These are phyloP conservation scores for Limanda limanda DNA, from an alignment of 2,113 vertebrate genomes.

Conservation along the genomic window DNA sequence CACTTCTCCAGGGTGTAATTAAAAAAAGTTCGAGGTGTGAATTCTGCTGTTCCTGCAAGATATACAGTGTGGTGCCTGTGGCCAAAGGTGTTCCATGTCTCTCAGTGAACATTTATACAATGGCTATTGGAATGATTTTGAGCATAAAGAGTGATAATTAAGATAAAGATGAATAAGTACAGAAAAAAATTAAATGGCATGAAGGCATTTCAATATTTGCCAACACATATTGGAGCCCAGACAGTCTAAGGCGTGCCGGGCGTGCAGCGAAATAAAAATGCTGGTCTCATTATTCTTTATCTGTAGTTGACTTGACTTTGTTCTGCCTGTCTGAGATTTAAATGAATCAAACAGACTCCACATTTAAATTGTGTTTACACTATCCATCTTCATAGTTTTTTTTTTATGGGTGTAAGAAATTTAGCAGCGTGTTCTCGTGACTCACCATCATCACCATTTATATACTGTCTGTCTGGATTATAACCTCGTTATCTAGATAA, in stretches of 20 bases:
- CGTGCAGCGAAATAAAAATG: not conserved
- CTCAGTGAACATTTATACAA: conserved; percentile 11
- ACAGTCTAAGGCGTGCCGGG: not conserved
- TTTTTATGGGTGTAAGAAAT: not conserved
- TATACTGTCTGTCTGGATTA: not conserved
- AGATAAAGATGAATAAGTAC: not conserved
- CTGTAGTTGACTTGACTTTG: not conserved
- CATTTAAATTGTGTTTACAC: conserved; percentile 16
- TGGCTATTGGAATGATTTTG: conserved; percentile 8
- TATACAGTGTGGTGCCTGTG: conserved; percentile 25
- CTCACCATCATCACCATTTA: not conserved
- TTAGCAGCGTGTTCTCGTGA: not conserved
- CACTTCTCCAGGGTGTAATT: conserved; percentile 72
- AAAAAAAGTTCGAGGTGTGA: conserved; percentile 69
- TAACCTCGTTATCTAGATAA: not conserved
- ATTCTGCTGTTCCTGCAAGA: conserved; percentile 63
- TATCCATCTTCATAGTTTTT: not conserved
- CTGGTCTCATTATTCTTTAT: not conserved
- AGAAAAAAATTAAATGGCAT: not conserved
- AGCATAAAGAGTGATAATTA: not conserved
- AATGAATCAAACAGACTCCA: not conserved
- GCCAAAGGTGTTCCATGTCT: conserved; percentile 14
- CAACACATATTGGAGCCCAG: not conserved
- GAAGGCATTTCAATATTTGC: not conserved
- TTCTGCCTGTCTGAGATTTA: not conserved